These are phyloP conservation scores for Nymphalis c-album DNA, from an alignment of 2,888 invertebrate species.

Conservation along the genomic window DNA sequence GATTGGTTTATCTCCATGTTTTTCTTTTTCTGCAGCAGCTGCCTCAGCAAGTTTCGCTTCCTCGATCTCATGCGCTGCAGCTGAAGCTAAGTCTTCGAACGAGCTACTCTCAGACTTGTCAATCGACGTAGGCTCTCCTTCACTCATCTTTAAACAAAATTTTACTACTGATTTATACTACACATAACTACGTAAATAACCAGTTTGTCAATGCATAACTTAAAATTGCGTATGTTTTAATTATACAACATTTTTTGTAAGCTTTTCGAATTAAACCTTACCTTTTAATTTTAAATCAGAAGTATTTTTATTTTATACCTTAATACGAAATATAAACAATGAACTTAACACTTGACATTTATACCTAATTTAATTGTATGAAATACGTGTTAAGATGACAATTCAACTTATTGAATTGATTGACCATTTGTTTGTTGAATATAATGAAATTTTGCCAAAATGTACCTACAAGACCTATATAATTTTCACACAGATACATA, in stretches of 20 bases:
- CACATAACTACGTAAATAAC: conserved; percentile 39
- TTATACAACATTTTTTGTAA: conserved; percentile 33
- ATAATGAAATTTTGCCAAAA: conserved; percentile 33
- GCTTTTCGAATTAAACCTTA: conserved; percentile 42
- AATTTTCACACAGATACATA: conserved; percentile 1
- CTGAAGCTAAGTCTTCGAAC: conserved; percentile 83
- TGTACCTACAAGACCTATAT: neutral
- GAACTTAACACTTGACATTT: conserved; percentile 36
- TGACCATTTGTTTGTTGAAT: conserved; percentile 42
- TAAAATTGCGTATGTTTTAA: conserved; percentile 15
- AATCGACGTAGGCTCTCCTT: conserved; percentile 68
- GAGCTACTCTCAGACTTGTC: conserved; percentile 85
- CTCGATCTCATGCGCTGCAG: conserved; percentile 80
- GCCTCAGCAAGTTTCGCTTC: conserved; percentile 73
- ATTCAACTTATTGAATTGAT: conserved; percentile 55
- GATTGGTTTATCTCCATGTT: conserved; percentile 47
- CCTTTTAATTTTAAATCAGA: conserved; percentile 36
- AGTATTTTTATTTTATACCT: conserved; percentile 23
- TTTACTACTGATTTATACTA: conserved; percentile 47
- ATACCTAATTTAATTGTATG: conserved; percentile 28
- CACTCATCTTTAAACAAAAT: conserved; percentile 69
- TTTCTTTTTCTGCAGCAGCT: conserved; percentile 60
- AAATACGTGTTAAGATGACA: conserved; percentile 56
- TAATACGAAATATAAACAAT: conserved; percentile 35
- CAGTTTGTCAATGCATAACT: conserved; percentile 30